phyloP scores from a whole-genome alignment of 2,113 vertebrate species.

The Melanerpes aurifrons region DNA sequence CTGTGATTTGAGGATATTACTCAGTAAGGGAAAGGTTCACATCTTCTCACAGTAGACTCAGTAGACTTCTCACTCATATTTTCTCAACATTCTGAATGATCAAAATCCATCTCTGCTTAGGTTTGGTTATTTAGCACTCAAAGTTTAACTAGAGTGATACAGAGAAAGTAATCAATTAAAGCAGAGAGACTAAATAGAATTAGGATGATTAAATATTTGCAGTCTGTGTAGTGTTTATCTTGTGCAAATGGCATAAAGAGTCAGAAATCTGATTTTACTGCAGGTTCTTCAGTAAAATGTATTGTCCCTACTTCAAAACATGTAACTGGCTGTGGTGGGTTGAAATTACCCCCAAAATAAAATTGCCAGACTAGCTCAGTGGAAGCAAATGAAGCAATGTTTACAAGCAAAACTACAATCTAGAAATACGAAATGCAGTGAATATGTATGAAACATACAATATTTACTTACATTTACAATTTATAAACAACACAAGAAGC shows the following conservation, averaged over 20 bases:
- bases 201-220: conserved; percentile 6
- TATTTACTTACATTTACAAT: no score
- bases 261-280: neutral
- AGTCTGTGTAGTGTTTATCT: neutral
- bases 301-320: neutral
- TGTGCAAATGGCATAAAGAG: neutral
- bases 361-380: no score
- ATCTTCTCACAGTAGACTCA: neutral
- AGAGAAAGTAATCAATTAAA: neutral
- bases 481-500: no score
- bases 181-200: neutral
- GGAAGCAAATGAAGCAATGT: no score
- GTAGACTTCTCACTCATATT: neutral
- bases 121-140: neutral
- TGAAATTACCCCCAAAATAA: no score
- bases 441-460: no score
- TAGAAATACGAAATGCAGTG: no score
- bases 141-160: neutral
- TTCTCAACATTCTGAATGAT: neutral
- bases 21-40: neutral
- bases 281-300: neutral
- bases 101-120: neutral
- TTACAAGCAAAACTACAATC: no score
- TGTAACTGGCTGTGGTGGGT: neutral
- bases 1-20: neutral